phyloP scores from a whole-genome alignment of 2,797 vertebrate species.

The Threskiornis aethiopicus region DNA sequence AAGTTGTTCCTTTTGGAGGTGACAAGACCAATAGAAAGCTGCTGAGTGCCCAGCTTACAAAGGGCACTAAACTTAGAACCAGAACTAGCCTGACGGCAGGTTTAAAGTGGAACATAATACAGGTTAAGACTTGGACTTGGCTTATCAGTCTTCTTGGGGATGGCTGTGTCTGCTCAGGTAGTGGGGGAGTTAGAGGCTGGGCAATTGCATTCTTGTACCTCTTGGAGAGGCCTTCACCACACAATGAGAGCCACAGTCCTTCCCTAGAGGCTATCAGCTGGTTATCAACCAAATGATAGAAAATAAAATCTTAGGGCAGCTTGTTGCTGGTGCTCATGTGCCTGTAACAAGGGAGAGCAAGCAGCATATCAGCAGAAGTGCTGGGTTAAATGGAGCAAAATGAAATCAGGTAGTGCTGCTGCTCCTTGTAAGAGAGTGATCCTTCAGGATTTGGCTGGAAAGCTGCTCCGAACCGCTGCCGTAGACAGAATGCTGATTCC shows the following conservation, averaged over 20 bases:
- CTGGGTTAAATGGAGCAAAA: not conserved
- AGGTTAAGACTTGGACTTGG: not conserved
- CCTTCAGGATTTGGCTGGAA: conserved; percentile 37
- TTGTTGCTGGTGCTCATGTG: not conserved
- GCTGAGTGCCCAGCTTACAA: not conserved
- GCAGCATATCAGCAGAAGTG: fast-evolving
- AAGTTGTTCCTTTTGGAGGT: fast-evolving
- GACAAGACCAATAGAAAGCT: not conserved
- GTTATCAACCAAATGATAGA: not conserved
- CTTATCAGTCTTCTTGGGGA: not conserved
- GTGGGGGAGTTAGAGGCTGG: not conserved
- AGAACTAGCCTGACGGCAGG: not conserved
- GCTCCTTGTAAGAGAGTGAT: not conserved
- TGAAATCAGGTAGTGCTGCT: not conserved
- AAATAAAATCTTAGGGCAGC: not conserved
- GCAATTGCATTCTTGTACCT: not conserved
- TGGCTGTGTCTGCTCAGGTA: not conserved
- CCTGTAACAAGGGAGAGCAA: not conserved
- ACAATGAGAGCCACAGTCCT: fast-evolving
- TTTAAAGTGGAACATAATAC: not conserved
- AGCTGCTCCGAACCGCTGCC: not conserved
- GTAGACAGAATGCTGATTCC: conserved; percentile 32
- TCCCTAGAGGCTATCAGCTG: not conserved
- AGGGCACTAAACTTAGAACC: not conserved
- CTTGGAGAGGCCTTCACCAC: not conserved